Base-by-base conservation (phyloP, 2,797 vertebrate genomes). In the Lepus oiostolus region DNA sequence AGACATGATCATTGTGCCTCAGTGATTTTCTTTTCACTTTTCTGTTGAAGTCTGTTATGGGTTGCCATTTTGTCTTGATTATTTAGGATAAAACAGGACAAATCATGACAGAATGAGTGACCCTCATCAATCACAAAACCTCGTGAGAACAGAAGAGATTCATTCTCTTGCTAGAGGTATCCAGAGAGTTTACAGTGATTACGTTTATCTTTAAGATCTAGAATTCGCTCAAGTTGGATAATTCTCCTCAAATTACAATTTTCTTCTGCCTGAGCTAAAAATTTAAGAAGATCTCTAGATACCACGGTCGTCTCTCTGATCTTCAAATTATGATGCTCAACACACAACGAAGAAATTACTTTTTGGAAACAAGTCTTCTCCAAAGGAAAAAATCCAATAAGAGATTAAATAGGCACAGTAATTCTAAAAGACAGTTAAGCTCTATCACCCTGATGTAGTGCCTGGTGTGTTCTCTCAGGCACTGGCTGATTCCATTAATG, bases 181-280 rank as follows among this genome's bases (percentile, higher is more conserved):
- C 54, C 71, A 93, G 28, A 72, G 52, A 62, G 12, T 88, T 54
- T 85, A 50, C 24, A 35, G n/a, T 71, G 32, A 35, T 91, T 38
- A 80, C 67, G 54, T 90, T 77, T 26, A 68, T 70, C 70, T 82
- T 87, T 91, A 35, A 54, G 42, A 82, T 30, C 72, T 58, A 90
- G 63, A 47, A 60, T 58, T 68, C 6, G 35, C 60, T 87, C 75
- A 71, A 70, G 71, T 22, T 70, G 52, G 24, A 82, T 82, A 60
- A 70, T 54, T 92, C 52, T 88, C 30, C 68, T 88, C 75, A 92
- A 75, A 65, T 79, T 35, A 79, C 11, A 71, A 30, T 72, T 63
- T 96, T 93, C 32, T 80, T 77, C 62, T 79, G 24, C 5, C 6
- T 70, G 13, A 88, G 38, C 70, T 91, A 79, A 95, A 95, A 68